phyloP scores from a whole-genome alignment of 1,140 invertebrate species.

The Drosophila serrata region DNA sequence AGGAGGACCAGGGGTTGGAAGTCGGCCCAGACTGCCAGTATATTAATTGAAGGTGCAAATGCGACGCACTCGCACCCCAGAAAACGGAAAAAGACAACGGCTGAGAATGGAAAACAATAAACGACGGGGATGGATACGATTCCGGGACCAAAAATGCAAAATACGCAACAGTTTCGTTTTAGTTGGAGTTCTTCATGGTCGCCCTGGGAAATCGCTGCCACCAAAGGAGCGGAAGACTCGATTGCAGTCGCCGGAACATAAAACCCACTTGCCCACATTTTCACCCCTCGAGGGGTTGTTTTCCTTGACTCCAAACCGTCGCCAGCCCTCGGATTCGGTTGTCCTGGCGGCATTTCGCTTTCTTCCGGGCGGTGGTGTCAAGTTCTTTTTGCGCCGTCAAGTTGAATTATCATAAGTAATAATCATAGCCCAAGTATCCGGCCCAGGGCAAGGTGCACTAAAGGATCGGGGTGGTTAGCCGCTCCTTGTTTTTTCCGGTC shows the following conservation, averaged over 20 bases:
- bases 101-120: conserved; percentile 56
- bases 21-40: conserved; percentile 37
- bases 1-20: conserved; percentile 59
- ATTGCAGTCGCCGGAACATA: conserved; percentile 64
- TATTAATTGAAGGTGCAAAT: conserved; percentile 82
- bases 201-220: conserved; percentile 55
- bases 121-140: conserved; percentile 21
- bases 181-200: conserved; percentile 70
- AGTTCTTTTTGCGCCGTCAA: conserved; percentile 77
- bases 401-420: conserved; percentile 81
- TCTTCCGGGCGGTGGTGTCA: conserved; percentile 60
- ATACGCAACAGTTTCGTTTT: conserved; percentile 76
- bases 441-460: conserved; percentile 46
- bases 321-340: conserved; percentile 19
- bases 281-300: conserved; percentile 60
- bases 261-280: conserved; percentile 60
- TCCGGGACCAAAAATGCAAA: conserved; percentile 63
- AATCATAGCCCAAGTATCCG: conserved; percentile 71
- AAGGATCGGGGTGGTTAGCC: conserved; percentile 10
- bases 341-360: conserved; percentile 49
- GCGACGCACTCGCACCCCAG: conserved; percentile 75
- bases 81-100: conserved; percentile 54
- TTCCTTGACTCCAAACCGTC: conserved; percentile 13
- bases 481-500: conserved; percentile 37
- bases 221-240: conserved; percentile 54